phyloP scores from a whole-genome alignment of 2,113 vertebrate genomes.

The Nymphicus hollandicus region DNA sequence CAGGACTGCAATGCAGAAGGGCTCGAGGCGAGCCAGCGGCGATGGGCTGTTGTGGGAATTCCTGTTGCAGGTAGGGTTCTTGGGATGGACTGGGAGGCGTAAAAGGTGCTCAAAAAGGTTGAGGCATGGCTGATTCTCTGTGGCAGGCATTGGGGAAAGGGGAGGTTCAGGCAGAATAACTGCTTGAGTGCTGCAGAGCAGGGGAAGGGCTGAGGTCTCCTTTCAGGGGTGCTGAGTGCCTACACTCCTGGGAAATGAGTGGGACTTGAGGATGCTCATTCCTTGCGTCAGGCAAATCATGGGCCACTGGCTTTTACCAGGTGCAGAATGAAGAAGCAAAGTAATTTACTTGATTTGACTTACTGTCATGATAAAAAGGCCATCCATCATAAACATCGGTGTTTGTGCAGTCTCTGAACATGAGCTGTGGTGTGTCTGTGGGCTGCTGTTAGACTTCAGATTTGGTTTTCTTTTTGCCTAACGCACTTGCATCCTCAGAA shows the following conservation, averaged over 20 bases:
- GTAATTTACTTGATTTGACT: background rate
- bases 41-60: slow-evolving; percentile 9
- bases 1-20: background rate
- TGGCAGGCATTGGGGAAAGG: background rate
- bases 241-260: background rate
- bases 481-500: background rate
- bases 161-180: background rate
- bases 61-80: slow-evolving; percentile 34
- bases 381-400: background rate
- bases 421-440: background rate
- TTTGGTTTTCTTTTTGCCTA: background rate
- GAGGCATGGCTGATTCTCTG: background rate
- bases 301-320: background rate
- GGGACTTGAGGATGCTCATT: background rate
- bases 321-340: background rate
- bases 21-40: accelerated
- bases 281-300: background rate
- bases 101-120: background rate
- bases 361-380: background rate
- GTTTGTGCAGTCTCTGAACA: background rate
- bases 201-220: background rate
- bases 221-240: background rate
- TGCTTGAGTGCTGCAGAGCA: background rate
- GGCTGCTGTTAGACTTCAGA: background rate
- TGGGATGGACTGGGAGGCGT: background rate